Conservation (phyloP, 2,113 vertebrate species). For the Hippocampus abdominalis region DNA sequence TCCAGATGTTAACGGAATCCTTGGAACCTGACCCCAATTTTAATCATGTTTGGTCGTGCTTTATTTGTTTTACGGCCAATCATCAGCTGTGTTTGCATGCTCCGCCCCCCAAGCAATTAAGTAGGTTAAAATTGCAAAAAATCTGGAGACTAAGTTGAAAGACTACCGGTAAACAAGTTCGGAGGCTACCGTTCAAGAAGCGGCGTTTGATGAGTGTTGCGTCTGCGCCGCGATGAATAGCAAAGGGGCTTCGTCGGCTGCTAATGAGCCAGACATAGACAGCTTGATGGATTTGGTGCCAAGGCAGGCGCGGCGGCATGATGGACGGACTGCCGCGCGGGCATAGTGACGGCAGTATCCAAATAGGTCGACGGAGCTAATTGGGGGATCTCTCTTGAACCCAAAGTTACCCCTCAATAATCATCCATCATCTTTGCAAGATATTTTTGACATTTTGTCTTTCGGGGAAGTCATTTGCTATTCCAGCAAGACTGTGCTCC, state of each 20-base stretch:
- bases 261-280: slow-evolving; percentile 20
- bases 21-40: not conserved
- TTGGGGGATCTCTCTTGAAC: too few relatives aligned
- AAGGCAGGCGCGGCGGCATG: slow-evolving; percentile 19
- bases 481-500: not conserved
- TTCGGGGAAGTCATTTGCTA: not conserved
- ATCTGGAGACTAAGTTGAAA: not conserved
- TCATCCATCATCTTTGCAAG: not conserved
- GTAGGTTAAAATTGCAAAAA: too few relatives aligned
- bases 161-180: not conserved
- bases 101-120: not conserved
- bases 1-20: not conserved
- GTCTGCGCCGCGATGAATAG: slow-evolving; percentile 39
- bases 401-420: not conserved
- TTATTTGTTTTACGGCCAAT: not conserved
- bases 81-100: not conserved
- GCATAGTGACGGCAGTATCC: slow-evolving; percentile 1
- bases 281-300: slow-evolving; percentile 35
- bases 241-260: slow-evolving; percentile 10
- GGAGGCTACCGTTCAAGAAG: not conserved
- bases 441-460: too few relatives aligned
- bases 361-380: not conserved
- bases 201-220: slow-evolving; percentile 15
- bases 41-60: too few relatives aligned
- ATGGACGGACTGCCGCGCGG: slow-evolving; percentile 22